phyloP scores from a whole-genome alignment of 2,113 vertebrate species.

The Grallaria varia region DNA sequence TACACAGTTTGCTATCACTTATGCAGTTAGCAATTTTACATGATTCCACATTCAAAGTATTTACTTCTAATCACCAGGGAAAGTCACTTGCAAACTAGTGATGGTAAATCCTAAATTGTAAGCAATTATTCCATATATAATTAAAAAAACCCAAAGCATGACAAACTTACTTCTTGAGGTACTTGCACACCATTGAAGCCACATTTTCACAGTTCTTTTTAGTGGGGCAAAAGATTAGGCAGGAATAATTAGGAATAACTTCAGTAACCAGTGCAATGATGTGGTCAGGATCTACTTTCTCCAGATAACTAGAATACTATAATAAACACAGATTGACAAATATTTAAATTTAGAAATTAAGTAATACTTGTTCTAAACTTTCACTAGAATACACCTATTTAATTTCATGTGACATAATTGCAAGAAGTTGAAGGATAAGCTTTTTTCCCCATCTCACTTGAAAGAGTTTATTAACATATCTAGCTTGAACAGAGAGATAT shows the following conservation, averaged over 20 bases:
- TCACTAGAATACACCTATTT: background rate
- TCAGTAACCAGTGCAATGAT: constrained; percentile 92
- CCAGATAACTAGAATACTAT: constrained; percentile 84
- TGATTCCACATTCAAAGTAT: background rate
- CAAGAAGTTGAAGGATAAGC: background rate
- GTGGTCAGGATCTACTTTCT: constrained; percentile 91
- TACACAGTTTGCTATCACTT: background rate
- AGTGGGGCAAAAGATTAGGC: constrained; percentile 93
- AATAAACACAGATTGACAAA: background rate
- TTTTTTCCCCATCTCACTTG: background rate
- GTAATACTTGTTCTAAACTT: background rate
- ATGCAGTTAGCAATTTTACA: background rate
- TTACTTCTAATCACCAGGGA: background rate
- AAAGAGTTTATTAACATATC: background rate
- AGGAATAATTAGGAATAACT: constrained; percentile 91
- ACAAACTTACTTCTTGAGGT: constrained; percentile 85
- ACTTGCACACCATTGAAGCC: constrained; percentile 92
- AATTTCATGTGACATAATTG: background rate
- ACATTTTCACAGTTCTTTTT: constrained; percentile 99
- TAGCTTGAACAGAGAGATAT: background rate
- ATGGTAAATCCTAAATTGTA: background rate
- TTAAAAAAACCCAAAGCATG: background rate
- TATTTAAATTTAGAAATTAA: background rate
- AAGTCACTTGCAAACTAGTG: background rate
- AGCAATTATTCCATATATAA: background rate